Evolutionary conservation across 2,113 vertebrate species (phyloP).

Genomic region (Scophthalmus maximus): DNA sequence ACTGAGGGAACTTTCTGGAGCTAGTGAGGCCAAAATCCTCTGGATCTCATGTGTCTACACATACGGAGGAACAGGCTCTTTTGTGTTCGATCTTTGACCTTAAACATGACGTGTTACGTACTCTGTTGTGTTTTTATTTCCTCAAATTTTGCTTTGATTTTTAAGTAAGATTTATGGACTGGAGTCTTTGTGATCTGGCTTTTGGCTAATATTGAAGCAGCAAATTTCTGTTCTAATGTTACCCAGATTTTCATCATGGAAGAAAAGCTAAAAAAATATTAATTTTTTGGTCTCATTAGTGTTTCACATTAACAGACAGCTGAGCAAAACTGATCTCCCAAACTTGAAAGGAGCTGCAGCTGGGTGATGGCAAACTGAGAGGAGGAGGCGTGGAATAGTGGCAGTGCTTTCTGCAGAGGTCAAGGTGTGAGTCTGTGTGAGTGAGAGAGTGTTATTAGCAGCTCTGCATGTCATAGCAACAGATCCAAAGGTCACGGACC

Average conservation of each 20-base stretch:
- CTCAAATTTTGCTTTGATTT: background rate
- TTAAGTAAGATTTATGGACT: constrained; percentile 4
- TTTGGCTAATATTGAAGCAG: background rate
- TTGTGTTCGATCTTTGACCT: constrained; percentile 49
- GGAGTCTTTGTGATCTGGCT: background rate
- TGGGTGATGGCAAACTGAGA: constrained; percentile 22
- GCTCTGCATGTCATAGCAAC: constrained; percentile 68
- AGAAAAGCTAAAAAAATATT: constrained; percentile 1
- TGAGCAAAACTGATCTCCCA: constrained; percentile 34
- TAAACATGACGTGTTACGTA: constrained; percentile 2
- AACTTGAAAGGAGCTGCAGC: constrained; percentile 50
- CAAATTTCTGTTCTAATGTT: background rate
- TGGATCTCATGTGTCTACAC: constrained; percentile 55
- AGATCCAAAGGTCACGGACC: constrained; percentile 76
- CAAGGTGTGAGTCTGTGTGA: constrained; percentile 53
- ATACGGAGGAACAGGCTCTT: constrained; percentile 21
- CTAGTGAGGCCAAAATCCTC: constrained; percentile 58
- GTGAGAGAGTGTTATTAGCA: constrained; percentile 62
- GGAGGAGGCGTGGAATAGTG: constrained; percentile 28
- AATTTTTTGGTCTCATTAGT: background rate
- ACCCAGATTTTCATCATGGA: constrained; percentile 29
- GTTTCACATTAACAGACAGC: constrained; percentile 32
- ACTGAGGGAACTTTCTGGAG: constrained; percentile 65
- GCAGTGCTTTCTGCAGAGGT: constrained; percentile 45
- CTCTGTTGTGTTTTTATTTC: background rate